These are phyloP conservation scores for Ammodramus savannarum DNA, from an alignment of 2,113 vertebrate genomes.

Conservation along the genomic window DNA sequence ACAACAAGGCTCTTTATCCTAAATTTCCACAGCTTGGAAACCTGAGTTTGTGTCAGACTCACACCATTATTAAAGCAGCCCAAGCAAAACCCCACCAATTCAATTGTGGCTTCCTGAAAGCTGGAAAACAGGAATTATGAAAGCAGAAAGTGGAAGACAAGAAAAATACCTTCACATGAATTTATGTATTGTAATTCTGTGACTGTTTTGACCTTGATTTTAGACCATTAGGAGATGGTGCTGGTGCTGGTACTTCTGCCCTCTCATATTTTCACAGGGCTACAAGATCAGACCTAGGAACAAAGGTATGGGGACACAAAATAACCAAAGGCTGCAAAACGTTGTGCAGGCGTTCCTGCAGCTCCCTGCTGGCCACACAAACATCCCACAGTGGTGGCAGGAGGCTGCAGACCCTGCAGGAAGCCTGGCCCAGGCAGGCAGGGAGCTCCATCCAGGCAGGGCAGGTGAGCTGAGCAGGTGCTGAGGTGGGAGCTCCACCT, in stretches of 20 bases:
- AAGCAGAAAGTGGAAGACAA: neutral
- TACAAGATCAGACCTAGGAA: neutral
- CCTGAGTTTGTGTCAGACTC: neutral
- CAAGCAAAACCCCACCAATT: neutral
- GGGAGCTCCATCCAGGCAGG: neutral
- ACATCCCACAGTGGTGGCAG: rapidly evolving
- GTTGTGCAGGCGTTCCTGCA: neutral
- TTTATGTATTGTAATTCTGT: neutral
- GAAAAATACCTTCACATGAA: neutral
- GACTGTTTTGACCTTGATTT: neutral
- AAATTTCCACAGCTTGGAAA: neutral
- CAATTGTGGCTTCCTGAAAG: neutral
- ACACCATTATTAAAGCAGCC: neutral
- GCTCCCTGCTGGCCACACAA: neutral
- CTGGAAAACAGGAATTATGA: neutral
- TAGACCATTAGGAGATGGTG: neutral
- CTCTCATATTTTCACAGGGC: neutral
- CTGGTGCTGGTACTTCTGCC: neutral
- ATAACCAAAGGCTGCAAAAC: neutral
- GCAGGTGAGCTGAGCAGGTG: neutral
- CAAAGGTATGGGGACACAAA: neutral
- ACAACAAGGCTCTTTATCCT: neutral
- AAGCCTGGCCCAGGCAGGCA: neutral
- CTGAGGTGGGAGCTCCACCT: neutral
- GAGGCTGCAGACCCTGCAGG: neutral